These are phyloP conservation scores for Hydrotaea diabolus DNA, from an alignment of 2,888 invertebrate genomes.

Conservation along the genomic window DNA sequence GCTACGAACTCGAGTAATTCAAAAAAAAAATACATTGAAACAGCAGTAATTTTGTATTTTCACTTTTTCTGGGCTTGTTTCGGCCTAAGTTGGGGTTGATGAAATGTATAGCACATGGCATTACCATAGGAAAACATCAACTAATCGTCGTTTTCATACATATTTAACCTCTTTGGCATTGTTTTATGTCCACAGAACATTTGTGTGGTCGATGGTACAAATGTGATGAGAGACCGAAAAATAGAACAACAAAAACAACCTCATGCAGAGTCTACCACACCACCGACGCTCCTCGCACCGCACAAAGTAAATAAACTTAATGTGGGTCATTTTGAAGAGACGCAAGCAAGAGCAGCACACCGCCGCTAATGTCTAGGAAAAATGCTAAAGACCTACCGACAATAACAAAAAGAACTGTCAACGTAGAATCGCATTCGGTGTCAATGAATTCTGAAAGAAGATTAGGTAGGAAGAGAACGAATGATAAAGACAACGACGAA, in stretches of 20 bases:
- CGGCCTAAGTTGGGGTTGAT: slow-evolving; percentile 12
- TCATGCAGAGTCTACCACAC: slow-evolving; percentile 24
- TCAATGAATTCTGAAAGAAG: slow-evolving; percentile 60
- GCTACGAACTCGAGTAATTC: neutral
- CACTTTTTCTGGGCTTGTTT: neutral
- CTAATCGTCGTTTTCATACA: slow-evolving; percentile 30
- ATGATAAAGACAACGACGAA: slow-evolving; percentile 14
- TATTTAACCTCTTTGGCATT: slow-evolving; percentile 20
- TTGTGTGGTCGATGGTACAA: neutral
- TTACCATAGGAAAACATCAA: slow-evolving; percentile 27
- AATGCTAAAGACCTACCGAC: neutral
- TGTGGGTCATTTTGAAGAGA: slow-evolving; percentile 63
- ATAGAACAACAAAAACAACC: slow-evolving; percentile 10
- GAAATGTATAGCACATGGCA: slow-evolving; percentile 4
- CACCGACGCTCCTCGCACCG: slow-evolving; percentile 25
- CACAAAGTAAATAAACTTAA: slow-evolving; percentile 62
- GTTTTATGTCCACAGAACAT: slow-evolving; percentile 1
- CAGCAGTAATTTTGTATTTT: neutral
- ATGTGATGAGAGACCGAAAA: slow-evolving; percentile 28
- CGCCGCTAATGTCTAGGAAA: neutral
- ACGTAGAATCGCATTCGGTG: slow-evolving; percentile 58
- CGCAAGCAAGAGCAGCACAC: neutral
- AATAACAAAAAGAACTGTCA: neutral
- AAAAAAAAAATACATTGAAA: neutral
- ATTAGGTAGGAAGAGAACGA: slow-evolving; percentile 45